Evolutionary conservation across 2,113 vertebrate species (phyloP), one percentile per base, ranked within the genome.

Genomic region (Cairina moschata): DNA sequence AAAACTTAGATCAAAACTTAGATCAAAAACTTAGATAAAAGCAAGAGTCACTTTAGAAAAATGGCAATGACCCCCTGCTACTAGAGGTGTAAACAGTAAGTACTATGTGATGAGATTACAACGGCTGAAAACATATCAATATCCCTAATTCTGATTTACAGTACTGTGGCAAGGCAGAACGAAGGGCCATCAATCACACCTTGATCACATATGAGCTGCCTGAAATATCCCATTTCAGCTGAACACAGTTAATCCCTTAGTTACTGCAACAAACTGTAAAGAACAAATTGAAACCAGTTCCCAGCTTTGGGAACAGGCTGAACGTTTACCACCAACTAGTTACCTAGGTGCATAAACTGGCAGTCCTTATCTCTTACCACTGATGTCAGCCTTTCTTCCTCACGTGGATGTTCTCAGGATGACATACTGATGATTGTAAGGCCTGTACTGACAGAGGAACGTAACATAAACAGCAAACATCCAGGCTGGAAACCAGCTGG

Each of bases 101-200:
- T 58, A 50, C 62, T 31, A 26, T 5, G 28, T 40, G 28, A 80
- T 20, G 25, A 73, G 21, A 66, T 20, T 8, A 48, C 34, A 79
- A 63, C 62, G 91, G 55, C 76, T 88, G 77, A 78, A 95, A 91
- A 92, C 44, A 50, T 62, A 40, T 10, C 0, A 1, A 76, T 62
- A 65, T 34, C 52, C 38, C 68, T 28, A n/a, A 54, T 31, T 86
- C 40, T 34, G 69, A 58, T 26, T 38, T 48, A 72, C 6, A 52
- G 12, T 16, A 34, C 18, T 17, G 12, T 42, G 69, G 54, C 74
- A 18, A 6, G 21, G 75, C 50, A 84, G 34, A 86, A 21, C n/a
- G 54, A 58, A 83, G 59, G n/a, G 40, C n/a, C 36, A 55, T 26
- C 34, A 34, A 9, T 50, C 38, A 25, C 16, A 86, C 0, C 0